phyloP scores from a whole-genome alignment of 2,888 invertebrate species.

The Thysanoteuthis rhombus region DNA sequence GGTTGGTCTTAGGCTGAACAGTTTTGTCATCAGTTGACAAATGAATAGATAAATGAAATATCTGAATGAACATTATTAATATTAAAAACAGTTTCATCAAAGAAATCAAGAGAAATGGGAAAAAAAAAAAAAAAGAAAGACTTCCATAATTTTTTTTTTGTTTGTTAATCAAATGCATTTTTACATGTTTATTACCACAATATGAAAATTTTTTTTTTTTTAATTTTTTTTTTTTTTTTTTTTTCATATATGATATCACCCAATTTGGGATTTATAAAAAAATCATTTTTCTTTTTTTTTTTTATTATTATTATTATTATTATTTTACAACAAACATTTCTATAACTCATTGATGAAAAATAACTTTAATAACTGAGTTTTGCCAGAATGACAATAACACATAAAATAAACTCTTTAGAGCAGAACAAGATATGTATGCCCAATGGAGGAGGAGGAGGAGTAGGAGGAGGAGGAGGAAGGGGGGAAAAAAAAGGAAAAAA shows the following conservation, averaged over 20 bases:
- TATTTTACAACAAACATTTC: background rate
- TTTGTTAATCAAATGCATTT: background rate
- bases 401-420: background rate
- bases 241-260: conserved; percentile 12
- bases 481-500: no score
- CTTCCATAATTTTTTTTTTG: background rate
- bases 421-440: background rate
- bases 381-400: background rate
- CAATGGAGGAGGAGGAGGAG: background rate
- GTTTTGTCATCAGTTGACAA: background rate
- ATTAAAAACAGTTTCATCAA: background rate
- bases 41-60: background rate
- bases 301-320: background rate
- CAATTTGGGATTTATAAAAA: background rate
- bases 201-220: background rate
- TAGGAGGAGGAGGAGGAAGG: background rate
- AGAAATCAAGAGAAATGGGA: background rate
- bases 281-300: conserved; percentile 12
- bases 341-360: conserved; percentile 12
- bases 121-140: background rate
- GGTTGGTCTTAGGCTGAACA: background rate
- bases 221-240: background rate
- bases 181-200: background rate
- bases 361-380: background rate
- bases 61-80: background rate